Evolutionary conservation across 2,797 vertebrate genomes (phyloP), one percentile per base, ranked within the genome.

Genomic region (Mastacembelus armatus): DNA sequence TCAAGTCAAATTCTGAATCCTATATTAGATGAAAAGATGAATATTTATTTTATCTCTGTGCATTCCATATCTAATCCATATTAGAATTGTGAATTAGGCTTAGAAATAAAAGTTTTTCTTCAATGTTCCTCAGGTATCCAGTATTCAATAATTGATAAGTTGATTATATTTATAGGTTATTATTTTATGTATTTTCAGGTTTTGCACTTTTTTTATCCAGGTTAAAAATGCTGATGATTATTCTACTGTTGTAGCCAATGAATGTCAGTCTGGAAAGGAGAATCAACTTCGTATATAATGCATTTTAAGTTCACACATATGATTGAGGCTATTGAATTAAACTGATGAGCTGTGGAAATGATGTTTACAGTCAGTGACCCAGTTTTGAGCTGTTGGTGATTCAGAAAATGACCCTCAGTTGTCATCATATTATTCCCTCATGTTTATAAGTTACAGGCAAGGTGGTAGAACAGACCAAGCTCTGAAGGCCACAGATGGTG

Each of bases 401-500:
- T 78, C 73, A 85, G 33, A 11, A 63, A 68, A 63, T 30, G 33
- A 57, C 56, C 51, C 49, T 60, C 56, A 15, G 59, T 74, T 52
- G 63, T 64, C 65, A 38, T 64, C 59, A 73, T 36, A 39, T 77
- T 76, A 57, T 52, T 60, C 50, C 30, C 51, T 49, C 40, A 74
- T 74, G 69, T 80, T 78, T 59, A 71, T 69, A 59, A 72, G 29
- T 57, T 71, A 63, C 72, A 73, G n/a, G n/a, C n/a, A n/a, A 66
- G 21, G 29, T 50, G 47, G 47, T n/a, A 69, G 84, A 81, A 78
- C 62, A 66, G 45, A 51, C 57, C 51, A 57, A 12, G 65, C 66
- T 66, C 72, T 18, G 26, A 73, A 56, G 64, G 70, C 45, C 52
- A 67, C 82, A 85, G 74, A 84, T 80, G 71, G 68, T 3, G 27